phyloP scores from a whole-genome alignment of 2,797 vertebrate species.

The Coregonus ussuriensis region DNA sequence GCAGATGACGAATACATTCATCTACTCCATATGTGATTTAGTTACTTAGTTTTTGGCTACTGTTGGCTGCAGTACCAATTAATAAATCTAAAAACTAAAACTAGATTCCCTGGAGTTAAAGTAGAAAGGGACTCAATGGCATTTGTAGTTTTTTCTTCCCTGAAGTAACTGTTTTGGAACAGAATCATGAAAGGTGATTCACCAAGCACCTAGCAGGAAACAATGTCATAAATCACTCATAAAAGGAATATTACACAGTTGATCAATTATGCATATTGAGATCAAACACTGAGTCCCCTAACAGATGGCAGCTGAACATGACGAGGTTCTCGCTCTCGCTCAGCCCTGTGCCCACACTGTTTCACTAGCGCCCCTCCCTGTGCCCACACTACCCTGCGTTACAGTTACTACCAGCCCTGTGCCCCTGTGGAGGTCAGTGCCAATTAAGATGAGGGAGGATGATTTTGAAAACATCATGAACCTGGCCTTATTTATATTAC shows the following conservation, averaged over 20 bases:
- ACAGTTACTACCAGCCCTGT: background rate
- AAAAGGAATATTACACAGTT: constrained; percentile 32
- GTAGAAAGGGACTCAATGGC: background rate
- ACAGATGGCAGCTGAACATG: constrained; percentile 41
- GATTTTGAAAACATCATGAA: no score
- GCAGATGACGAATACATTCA: background rate
- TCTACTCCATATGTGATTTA: background rate
- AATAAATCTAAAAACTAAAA: background rate
- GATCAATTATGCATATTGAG: constrained; percentile 50
- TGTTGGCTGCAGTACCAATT: background rate
- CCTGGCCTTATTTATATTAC: no score
- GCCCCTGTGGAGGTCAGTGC: no score
- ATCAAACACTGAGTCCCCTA: constrained; percentile 49
- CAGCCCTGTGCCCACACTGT: background rate
- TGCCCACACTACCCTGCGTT: background rate
- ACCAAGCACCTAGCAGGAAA: constrained; percentile 30
- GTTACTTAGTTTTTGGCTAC: background rate
- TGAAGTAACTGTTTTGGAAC: background rate
- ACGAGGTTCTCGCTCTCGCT: background rate
- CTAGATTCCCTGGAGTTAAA: background rate
- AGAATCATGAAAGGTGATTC: constrained; percentile 31
- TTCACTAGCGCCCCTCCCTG: background rate
- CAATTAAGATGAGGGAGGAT: no score
- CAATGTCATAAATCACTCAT: constrained; percentile 35
- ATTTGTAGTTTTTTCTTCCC: background rate